Evolutionary conservation across 1,140 invertebrate species (phyloP).

Genomic region (Berghia stephanieae): DNA sequence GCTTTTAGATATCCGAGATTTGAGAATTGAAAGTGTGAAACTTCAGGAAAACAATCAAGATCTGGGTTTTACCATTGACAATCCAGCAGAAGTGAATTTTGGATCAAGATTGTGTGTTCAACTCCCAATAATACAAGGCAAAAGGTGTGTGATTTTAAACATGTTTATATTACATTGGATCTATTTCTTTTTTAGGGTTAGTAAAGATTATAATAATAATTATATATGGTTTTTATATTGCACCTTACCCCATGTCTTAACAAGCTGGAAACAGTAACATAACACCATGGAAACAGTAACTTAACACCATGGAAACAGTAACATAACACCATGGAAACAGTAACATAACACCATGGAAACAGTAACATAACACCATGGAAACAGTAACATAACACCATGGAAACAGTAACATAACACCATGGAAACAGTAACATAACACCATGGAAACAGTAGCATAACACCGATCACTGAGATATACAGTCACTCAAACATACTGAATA

Average conservation of each 20-base stretch:
- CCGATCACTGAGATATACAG: no score
- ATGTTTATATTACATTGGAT: background rate
- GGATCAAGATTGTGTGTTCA: constrained; percentile 81
- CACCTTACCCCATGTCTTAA: no score
- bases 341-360: no score
- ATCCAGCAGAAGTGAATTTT: constrained; percentile 73
- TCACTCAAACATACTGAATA: background rate
- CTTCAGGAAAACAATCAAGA: constrained; percentile 69
- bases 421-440: no score
- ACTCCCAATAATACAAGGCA: constrained; percentile 68
- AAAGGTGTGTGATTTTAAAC: constrained; percentile 32
- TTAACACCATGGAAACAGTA: no score
- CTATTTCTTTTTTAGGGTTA: background rate
- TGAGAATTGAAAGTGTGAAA: constrained; percentile 73
- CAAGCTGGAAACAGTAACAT: no score
- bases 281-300: no score
- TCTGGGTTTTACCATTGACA: constrained; percentile 74
- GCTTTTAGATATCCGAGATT: constrained; percentile 81
- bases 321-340: no score
- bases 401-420: no score
- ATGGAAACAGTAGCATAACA: no score
- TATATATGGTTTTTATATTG: background rate
- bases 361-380: no score
- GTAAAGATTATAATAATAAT: background rate
- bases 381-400: no score